Conservation (phyloP, 2,113 vertebrate genomes). For the Gulo gulo region DNA sequence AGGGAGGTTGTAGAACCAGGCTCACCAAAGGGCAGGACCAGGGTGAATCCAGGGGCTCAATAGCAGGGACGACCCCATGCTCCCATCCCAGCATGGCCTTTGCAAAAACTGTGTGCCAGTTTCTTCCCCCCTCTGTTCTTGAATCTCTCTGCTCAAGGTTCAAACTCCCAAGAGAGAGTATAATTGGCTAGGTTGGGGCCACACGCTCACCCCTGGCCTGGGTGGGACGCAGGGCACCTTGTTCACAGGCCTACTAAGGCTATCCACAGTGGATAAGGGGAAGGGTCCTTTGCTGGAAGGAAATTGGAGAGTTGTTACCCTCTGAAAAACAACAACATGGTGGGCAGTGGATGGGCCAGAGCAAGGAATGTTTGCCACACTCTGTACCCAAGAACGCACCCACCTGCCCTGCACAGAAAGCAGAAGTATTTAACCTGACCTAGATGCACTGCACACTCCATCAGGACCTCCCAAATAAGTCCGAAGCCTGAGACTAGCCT, state of each 20-base stretch:
- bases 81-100: neutral
- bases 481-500: neutral
- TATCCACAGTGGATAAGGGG: neutral
- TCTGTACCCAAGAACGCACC: neutral
- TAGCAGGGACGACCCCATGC: rapidly evolving
- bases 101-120: neutral
- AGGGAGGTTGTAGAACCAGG: neutral
- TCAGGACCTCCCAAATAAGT: neutral
- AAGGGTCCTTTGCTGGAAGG: neutral
- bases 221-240: neutral
- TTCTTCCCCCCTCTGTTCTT: neutral
- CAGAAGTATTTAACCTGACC: neutral
- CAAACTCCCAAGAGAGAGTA: neutral
- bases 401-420: neutral
- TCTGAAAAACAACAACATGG: neutral
- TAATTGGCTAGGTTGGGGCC: neutral
- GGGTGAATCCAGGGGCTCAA: neutral
- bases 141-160: neutral
- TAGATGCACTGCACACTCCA: no score
- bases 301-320: neutral
- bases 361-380: neutral
- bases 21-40: neutral
- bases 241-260: neutral
- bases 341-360: neutral
- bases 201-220: neutral